Evolutionary conservation across 1,140 invertebrate genomes (phyloP), one percentile per base, ranked within the genome.

Genomic region (Teleopsis dalmanni): DNA sequence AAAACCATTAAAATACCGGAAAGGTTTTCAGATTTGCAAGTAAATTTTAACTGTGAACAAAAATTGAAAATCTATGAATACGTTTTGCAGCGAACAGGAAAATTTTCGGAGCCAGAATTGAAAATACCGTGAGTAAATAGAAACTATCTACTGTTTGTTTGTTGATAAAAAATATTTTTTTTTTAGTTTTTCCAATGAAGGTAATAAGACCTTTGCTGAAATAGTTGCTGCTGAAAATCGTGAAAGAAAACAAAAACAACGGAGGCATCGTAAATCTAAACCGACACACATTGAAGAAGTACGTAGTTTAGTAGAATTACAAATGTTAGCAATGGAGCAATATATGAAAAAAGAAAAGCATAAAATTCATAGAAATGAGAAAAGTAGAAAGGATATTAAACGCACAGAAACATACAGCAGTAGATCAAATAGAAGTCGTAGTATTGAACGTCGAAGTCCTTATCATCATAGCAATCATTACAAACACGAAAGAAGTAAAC

Each of bases 261-360:
- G 58, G 0, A 54, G 57, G 4, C 48, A 68, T 45, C 60, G 65
- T 8, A 62, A 57, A n/a, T 59, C 52, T 41, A 63, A 60, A 47
- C 58, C 56, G 7, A 65, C 65, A 13, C 31, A 59, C 1, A 57
- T 50, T 19, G 65, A 68, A 52, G 58, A 67, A 35, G 51, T 65
- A 34, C 56, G 60, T 18, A 54, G 56, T 36, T 45, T 68, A 21
- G 47, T 68, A 13, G 35, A 57, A 5, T 31, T 68, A 6, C 65
- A 68, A 41, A 67, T 67, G 64, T 43, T 58, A 35, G 64, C 64
- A 7, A 36, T 54, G 34, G 26, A 44, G 19, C 43, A 54, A 26
- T 51, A 48, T 34, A 56, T 41, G 22, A n/a, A 48, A 38, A 26
- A 11, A 14, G n/a, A 34, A 36, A 26, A 45, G 11, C 23, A 44